These are phyloP conservation scores for Corythaixoides concolor DNA, from an alignment of 2,113 vertebrate species.

Conservation along the genomic window DNA sequence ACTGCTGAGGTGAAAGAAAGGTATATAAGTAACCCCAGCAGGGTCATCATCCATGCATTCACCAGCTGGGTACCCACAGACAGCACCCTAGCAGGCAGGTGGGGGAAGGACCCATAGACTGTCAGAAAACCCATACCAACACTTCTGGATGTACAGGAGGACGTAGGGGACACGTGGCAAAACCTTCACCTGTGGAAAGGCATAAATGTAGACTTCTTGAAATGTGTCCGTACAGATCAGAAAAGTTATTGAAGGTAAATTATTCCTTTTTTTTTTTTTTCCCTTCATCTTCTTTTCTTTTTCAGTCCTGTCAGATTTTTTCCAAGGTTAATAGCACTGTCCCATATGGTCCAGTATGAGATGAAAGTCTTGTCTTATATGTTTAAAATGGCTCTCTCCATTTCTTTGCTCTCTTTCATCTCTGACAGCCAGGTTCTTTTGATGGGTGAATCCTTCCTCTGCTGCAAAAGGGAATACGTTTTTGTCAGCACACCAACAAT, in stretches of 20 bases:
- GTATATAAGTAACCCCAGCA: not conserved
- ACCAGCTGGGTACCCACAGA: not conserved
- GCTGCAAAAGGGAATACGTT: not conserved
- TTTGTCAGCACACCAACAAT: constrained; percentile 10
- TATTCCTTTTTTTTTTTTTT: not conserved
- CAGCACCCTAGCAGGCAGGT: not conserved
- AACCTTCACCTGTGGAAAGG: not conserved
- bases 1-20: not conserved
- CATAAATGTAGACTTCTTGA: not conserved
- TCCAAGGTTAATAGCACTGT: constrained; percentile 50
- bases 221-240: not conserved
- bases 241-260: constrained; percentile 41
- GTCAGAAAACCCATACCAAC: not conserved
- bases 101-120: not conserved
- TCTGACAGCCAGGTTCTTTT: constrained; percentile 56
- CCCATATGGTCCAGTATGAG: constrained; percentile 49
- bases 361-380: constrained; percentile 63
- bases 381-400: constrained; percentile 53
- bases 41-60: not conserved
- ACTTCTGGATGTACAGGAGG: not conserved
- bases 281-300: not conserved
- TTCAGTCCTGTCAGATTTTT: constrained; percentile 21
- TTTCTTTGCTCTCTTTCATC: constrained; percentile 61
- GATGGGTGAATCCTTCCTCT: constrained; percentile 27
- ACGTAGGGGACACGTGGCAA: not conserved